phyloP scores from a whole-genome alignment of 2,797 vertebrate genomes.

The Lagorchestes hirsutus region DNA sequence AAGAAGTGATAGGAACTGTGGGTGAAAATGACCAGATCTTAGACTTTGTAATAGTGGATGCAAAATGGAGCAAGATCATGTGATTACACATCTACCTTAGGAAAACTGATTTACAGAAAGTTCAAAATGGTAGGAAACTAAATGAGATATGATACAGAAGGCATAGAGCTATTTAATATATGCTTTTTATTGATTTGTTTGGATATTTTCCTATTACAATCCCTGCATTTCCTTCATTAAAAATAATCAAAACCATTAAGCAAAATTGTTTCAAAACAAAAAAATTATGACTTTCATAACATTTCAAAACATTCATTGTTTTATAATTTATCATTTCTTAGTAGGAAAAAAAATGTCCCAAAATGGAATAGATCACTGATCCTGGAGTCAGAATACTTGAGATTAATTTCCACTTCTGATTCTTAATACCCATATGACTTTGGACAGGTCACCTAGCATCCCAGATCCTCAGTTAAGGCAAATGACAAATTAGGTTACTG shows the following conservation, averaged over 20 bases:
- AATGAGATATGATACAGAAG: not conserved
- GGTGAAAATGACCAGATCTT: not conserved
- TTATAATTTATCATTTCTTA: not conserved
- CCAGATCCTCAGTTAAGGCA: too few species aligned
- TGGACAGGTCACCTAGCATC: too few species aligned
- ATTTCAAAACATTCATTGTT: not conserved
- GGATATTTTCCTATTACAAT: not conserved
- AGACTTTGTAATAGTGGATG: not conserved
- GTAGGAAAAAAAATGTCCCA: not conserved
- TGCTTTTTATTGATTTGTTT: not conserved
- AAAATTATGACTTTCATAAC: not conserved
- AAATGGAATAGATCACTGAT: not conserved
- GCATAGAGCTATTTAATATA: not conserved
- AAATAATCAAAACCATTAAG: not conserved
- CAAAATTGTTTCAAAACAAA: not conserved
- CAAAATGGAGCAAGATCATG: not conserved
- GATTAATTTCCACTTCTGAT: too few species aligned
- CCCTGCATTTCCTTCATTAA: not conserved
- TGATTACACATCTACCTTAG: not conserved
- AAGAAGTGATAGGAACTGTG: not conserved
- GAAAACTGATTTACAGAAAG: not conserved
- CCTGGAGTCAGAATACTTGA: too few species aligned
- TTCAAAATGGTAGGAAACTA: not conserved
- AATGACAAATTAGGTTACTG: too few species aligned
- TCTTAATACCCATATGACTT: too few species aligned